phyloP scores from a whole-genome alignment of 2,113 vertebrate species.

The Mobula birostris region DNA sequence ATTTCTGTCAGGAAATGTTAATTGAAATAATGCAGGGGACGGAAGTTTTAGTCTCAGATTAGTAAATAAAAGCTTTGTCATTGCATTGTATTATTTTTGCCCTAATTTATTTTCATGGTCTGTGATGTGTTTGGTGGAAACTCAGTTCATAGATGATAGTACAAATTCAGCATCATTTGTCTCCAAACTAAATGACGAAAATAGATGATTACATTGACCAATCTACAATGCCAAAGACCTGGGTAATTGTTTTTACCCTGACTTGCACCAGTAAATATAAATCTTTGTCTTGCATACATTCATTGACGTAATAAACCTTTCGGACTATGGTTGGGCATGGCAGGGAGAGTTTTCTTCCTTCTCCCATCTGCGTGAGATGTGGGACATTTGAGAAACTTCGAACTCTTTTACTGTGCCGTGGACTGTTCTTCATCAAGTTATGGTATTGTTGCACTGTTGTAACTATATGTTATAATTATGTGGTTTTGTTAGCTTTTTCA shows the following conservation, averaged over 20 bases:
- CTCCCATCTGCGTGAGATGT: no score
- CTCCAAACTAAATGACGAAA: not conserved
- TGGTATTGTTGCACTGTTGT: no score
- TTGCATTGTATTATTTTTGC: slow-evolving; percentile 1
- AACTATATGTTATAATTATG: no score
- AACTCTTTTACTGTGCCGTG: no score
- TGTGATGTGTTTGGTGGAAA: not conserved
- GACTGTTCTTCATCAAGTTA: no score
- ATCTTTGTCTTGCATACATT: not conserved
- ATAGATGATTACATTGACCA: not conserved
- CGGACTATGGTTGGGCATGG: no score
- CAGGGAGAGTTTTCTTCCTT: no score
- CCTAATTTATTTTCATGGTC: not conserved
- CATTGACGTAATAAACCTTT: slow-evolving; percentile 22
- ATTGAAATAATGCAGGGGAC: not conserved
- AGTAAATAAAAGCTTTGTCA: not conserved
- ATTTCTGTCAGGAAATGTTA: not conserved
- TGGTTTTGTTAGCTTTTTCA: no score
- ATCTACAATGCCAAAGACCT: not conserved
- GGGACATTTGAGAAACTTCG: no score
- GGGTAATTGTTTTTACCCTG: not conserved
- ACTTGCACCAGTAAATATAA: not conserved
- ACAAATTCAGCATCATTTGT: not conserved
- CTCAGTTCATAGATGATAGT: not conserved
- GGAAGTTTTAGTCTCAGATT: not conserved